Conservation (phyloP, 2,797 vertebrate genomes). For the Sternarchorhynchus goeldii region DNA sequence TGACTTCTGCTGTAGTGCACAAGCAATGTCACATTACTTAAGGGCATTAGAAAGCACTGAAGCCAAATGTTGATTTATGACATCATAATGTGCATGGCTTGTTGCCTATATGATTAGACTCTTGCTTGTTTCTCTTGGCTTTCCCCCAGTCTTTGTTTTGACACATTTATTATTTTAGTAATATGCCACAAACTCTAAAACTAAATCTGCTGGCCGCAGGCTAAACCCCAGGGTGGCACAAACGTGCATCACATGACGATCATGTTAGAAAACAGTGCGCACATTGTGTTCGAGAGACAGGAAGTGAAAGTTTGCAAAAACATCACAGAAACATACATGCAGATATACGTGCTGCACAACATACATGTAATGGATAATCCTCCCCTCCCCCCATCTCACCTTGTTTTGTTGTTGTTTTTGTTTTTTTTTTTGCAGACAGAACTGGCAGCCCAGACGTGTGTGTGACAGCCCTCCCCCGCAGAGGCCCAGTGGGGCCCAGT, state of each 20-base stretch:
- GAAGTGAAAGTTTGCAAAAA: slow-evolving; percentile 48
- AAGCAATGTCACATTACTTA: neutral
- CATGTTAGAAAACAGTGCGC: slow-evolving; percentile 24
- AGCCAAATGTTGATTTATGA: neutral
- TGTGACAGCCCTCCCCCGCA: neutral
- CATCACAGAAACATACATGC: slow-evolving; percentile 28
- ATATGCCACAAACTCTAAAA: neutral
- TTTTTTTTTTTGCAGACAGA: slow-evolving; percentile 20
- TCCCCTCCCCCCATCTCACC: no score
- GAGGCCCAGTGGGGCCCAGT: slow-evolving; percentile 20
- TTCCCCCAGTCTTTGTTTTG: slow-evolving; percentile 1
- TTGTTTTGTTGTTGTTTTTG: neutral
- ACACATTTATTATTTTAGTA: neutral
- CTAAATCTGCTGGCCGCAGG: neutral
- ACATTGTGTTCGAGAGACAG: slow-evolving; percentile 29
- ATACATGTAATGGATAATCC: slow-evolving; percentile 24
- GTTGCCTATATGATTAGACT: neutral
- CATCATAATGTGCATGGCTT: no score
- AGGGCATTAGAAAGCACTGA: neutral
- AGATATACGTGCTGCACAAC: slow-evolving; percentile 39
- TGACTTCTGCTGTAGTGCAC: neutral
- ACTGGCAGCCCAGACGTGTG: slow-evolving; percentile 15
- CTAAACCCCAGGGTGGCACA: neutral
- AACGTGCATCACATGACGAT: slow-evolving; percentile 17
- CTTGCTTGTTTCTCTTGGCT: neutral